Evolutionary conservation across 2,888 invertebrate genomes (phyloP), one percentile per base, ranked within the genome.

Genomic region (Caenorhabditis imperialis): DNA sequence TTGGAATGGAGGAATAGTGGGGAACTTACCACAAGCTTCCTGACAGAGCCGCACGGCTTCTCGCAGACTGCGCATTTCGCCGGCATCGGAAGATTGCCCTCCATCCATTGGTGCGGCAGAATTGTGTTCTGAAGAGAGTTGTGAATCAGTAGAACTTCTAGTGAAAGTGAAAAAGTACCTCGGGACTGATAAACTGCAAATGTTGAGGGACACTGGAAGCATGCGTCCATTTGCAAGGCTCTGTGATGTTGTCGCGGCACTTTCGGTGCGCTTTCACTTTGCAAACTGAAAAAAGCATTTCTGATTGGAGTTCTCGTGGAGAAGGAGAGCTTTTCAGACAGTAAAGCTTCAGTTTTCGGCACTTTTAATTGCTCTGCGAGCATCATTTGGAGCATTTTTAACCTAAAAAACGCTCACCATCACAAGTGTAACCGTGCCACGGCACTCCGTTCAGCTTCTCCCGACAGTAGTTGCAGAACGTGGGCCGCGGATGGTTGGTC

Each of bases 61-160:
- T 96, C 96, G 90, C 97, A 98, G 74, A 94, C 92, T 79, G 92
- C 91, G 89, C 97, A 98, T 89, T 94, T 93, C 73, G 96, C 93
- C 63, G 95, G 94, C 62, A 96, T 96, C 3, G 96, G 95, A 79
- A 97, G 90, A 90, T 97, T 97, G 40, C 97, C 96, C 89, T 96
- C 96, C 91, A 97, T 92, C 97, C 97, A 98, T 88, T 98, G 97
- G 90, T 98, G 97, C 14, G 96, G 96, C 94, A 96, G 95, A 81
- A 88, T 81, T n/a, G 89, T 85, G 81, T 78, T 83, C 87, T 88
- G 72, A 2, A 88, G 83, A 35, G 75, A 35, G 37, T n/a, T 48
- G n/a, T 37, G 22, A 54, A 20, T n/a, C 38, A 12, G 33, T 20
- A 8, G n/a, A 30, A 47, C 3, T 14, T 20, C 37, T 3, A 30